Evolutionary conservation across 92 coral and sea anemone species (phyloP).

Genomic region (Umimayanthus chanpuru): DNA sequence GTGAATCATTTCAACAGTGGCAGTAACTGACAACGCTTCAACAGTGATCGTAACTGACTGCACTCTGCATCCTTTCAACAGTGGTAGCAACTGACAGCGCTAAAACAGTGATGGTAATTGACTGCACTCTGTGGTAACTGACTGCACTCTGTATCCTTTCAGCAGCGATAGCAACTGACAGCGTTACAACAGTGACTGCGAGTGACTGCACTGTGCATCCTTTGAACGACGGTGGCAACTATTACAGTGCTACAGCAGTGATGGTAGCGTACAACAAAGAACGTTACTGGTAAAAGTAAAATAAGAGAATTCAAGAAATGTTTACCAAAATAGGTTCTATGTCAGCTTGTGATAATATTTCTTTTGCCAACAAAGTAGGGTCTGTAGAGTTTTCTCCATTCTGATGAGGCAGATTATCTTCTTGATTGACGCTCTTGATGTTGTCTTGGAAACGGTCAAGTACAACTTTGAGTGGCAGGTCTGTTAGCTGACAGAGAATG

Average conservation of each 20-base stretch:
- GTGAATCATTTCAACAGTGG: not conserved
- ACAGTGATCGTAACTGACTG: not conserved
- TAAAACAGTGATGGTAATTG: not conserved
- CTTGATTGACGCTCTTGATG: not conserved
- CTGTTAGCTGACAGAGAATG: constrained; percentile 40
- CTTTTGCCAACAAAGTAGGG: not conserved
- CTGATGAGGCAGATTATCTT: not conserved
- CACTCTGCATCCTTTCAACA: not conserved
- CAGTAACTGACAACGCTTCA: not conserved
- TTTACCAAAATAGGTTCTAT: constrained; percentile 14
- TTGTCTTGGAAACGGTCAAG: not conserved
- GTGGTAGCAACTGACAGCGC: not conserved
- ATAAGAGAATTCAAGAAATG: not conserved
- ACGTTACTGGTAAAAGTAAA: too few relatives aligned
- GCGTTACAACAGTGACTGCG: too few relatives aligned
- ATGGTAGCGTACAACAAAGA: not conserved
- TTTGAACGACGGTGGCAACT: too few relatives aligned
- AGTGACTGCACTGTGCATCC: too few relatives aligned
- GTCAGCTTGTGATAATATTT: constrained; percentile 2
- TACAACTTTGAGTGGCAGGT: constrained; percentile 39
- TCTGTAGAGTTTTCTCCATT: constrained; percentile 18
- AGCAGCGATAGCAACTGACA: too few relatives aligned
- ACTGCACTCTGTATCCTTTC: too few relatives aligned
- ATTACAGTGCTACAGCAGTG: not conserved
- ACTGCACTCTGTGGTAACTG: not conserved